phyloP scores from a whole-genome alignment of 2,888 invertebrate genomes.

The Drosophila eohydei region DNA sequence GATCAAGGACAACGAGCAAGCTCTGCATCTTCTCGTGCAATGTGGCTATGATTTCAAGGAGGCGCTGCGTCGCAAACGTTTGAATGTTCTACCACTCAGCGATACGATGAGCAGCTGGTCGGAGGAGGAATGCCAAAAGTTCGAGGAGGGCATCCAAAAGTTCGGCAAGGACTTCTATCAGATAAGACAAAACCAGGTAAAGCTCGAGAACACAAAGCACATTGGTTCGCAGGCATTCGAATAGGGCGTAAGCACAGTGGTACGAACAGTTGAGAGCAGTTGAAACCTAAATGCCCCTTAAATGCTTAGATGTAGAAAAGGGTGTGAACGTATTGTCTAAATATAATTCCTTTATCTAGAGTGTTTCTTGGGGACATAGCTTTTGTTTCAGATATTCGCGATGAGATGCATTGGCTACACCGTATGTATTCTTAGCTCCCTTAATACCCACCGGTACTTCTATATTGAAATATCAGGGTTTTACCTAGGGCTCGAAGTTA shows the following conservation, averaged over 20 bases:
- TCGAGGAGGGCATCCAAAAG: slow-evolving; percentile 96
- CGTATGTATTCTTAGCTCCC: background rate
- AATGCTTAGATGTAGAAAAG: background rate
- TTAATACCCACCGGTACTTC: background rate
- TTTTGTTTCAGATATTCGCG: background rate
- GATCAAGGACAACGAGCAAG: slow-evolving; percentile 92
- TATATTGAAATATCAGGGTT: background rate
- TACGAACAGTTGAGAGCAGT: background rate
- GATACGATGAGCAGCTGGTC: slow-evolving; percentile 96
- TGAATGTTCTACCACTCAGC: slow-evolving; percentile 89
- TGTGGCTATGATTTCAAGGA: slow-evolving; percentile 98
- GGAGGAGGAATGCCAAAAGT: slow-evolving; percentile 98
- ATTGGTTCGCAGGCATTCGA: background rate
- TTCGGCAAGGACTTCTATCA: slow-evolving; percentile 98
- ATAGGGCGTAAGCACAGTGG: background rate
- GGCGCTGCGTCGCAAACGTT: slow-evolving; percentile 92
- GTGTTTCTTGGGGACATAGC: no score
- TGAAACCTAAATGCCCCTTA: no score
- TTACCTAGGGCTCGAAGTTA: background rate
- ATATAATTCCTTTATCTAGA: background rate
- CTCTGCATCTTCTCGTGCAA: slow-evolving; percentile 94
- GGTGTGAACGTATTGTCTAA: background rate
- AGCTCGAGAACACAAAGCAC: slow-evolving; percentile 15
- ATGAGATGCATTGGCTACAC: background rate
- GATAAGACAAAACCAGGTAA: slow-evolving; percentile 95